Conservation (phyloP, 2,797 vertebrate species). For the Falco cherrug region DNA sequence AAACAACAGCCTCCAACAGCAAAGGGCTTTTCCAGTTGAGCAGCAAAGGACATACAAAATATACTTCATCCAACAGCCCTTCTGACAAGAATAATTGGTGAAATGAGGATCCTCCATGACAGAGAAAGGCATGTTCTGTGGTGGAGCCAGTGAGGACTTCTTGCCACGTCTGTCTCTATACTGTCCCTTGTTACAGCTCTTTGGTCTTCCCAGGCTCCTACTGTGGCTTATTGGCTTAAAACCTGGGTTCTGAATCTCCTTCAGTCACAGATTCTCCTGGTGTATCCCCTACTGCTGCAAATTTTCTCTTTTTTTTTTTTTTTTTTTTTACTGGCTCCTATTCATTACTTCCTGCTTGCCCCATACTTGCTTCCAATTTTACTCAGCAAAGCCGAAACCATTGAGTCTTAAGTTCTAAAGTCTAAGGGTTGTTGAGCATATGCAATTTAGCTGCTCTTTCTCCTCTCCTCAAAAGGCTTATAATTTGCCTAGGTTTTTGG, state of each 20-base stretch:
- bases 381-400: neutral
- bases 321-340: neutral
- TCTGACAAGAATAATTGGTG: neutral
- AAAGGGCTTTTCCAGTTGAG: neutral
- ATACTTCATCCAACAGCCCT: neutral
- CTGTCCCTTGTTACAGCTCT: neutral
- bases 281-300: neutral
- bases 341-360: neutral
- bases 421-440: conserved; percentile 44
- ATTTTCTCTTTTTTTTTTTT: neutral
- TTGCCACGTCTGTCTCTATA: rapidly evolving
- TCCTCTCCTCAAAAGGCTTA: conserved; percentile 40
- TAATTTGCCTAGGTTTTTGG: conserved; percentile 37
- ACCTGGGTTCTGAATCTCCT: neutral
- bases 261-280: neutral
- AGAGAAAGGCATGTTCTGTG: rapidly evolving
- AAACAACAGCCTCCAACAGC: neutral
- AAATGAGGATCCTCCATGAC: neutral
- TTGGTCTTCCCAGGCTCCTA: neutral
- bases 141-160: neutral
- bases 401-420: neutral
- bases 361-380: conserved; percentile 26
- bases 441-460: conserved; percentile 39
- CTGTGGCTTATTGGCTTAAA: neutral
- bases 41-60: rapidly evolving